A percentile compares a stretch with the other conserved stretches of the same genome.
These are phyloP conservation scores for Tretioscincus oriximinensis DNA, from an alignment of 2,113 vertebrate genomes.

Conservation along the genomic window DNA sequence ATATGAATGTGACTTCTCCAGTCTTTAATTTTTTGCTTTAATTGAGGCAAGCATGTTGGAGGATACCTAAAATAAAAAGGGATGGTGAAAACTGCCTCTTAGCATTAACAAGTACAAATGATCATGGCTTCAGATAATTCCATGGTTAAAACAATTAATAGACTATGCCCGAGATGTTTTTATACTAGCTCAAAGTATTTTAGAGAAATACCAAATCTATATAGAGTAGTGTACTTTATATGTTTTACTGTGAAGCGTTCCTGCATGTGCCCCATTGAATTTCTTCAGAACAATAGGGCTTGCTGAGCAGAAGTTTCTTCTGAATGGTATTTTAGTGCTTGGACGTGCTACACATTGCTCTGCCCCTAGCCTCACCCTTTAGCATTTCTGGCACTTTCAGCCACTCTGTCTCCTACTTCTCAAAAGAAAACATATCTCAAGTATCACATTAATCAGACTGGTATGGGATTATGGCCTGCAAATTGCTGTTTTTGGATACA, in stretches of 20 bases:
- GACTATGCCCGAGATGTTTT: conserved; percentile 41
- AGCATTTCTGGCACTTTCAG: conserved; percentile 51
- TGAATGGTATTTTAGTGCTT: not conserved
- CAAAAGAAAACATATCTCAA: conserved; percentile 63
- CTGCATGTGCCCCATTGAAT: not conserved
- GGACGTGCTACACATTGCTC: not conserved
- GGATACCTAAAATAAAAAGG: not conserved
- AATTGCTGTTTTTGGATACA: conserved; percentile 66
- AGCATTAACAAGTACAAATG: no score
- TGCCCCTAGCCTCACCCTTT: not conserved
- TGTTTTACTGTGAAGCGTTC: not conserved
- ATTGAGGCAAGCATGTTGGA: not conserved
- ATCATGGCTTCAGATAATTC: no score
- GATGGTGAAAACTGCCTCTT: no score
- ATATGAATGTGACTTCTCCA: not conserved
- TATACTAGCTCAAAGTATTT: conserved; percentile 20
- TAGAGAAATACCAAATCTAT: conserved; percentile 13
- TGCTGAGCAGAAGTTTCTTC: not conserved
- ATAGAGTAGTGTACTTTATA: not conserved
- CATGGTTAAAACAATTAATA: conserved; percentile 15
- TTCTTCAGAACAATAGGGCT: no score
- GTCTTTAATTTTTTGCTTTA: not conserved
- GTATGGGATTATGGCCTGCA: conserved; percentile 62
- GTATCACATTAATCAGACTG: conserved; percentile 59
- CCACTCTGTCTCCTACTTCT: conserved; percentile 42